Evolutionary conservation across 2,797 vertebrate genomes (phyloP).

Genomic region (Enteromius fasciolatus): DNA sequence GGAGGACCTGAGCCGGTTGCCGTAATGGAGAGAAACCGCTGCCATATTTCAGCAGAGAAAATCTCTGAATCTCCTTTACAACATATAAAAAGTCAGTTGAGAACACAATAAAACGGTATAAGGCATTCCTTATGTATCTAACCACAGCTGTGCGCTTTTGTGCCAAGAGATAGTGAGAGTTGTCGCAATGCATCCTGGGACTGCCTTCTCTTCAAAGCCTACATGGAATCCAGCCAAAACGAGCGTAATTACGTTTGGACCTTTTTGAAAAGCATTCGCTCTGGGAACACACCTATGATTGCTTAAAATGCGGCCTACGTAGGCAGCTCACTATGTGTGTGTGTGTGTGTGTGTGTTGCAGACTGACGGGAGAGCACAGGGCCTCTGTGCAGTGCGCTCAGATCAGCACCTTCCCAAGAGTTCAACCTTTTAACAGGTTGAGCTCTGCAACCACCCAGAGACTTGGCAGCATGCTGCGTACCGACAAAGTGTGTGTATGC

Average conservation of each 20-base stretch:
- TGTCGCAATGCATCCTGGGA: background rate
- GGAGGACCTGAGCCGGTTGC: constrained; percentile 34
- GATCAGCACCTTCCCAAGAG: constrained; percentile 77
- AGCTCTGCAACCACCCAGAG: constrained; percentile 72
- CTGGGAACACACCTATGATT: background rate
- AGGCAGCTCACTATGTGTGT: constrained; percentile 16
- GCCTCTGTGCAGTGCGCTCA: constrained; percentile 63
- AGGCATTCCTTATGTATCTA: constrained; percentile 40
- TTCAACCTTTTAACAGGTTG: constrained; percentile 77
- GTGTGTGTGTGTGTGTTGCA: constrained; percentile 17
- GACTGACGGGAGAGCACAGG: constrained; percentile 45
- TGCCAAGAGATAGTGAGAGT: background rate
- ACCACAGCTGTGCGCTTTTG: constrained; percentile 29
- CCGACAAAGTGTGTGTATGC: constrained; percentile 37
- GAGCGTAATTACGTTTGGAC: constrained; percentile 2
- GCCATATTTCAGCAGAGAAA: constrained; percentile 46
- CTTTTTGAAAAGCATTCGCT: constrained; percentile 14
- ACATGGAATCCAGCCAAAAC: background rate
- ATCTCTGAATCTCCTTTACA: constrained; percentile 40
- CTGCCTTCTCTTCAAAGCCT: background rate
- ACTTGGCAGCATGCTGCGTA: constrained; percentile 69
- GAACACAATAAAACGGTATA: constrained; percentile 50
- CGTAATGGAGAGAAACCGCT: constrained; percentile 42
- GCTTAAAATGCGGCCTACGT: constrained; percentile 3
- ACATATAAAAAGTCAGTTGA: constrained; percentile 45